Conservation (phyloP, 1,140 invertebrate genomes). For the Drosophila teissieri region DNA sequence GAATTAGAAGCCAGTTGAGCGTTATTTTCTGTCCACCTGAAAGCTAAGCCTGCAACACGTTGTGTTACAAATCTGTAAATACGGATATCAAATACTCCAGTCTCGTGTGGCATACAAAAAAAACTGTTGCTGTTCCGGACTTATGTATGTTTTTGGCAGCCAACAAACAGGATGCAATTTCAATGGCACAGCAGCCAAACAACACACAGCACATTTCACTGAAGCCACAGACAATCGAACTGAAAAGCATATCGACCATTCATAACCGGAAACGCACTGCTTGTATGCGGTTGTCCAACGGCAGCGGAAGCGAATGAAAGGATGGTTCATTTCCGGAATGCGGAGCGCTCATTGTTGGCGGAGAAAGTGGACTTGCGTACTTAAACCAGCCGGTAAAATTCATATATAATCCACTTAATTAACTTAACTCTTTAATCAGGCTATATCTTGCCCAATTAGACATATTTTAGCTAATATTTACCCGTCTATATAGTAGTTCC, state of each 20-base stretch:
- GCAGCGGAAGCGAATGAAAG: slow-evolving; percentile 16
- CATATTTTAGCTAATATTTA: too few relatives aligned
- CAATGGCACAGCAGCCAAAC: slow-evolving; percentile 1
- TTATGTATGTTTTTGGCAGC: slow-evolving; percentile 13
- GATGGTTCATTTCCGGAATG: slow-evolving; percentile 10
- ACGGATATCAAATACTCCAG: too few relatives aligned
- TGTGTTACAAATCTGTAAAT: not conserved
- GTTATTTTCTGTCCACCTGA: slow-evolving; percentile 1
- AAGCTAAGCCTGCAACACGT: slow-evolving; percentile 9
- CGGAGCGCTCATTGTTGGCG: not conserved
- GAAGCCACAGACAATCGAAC: slow-evolving; percentile 20
- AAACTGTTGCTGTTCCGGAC: slow-evolving; percentile 21
- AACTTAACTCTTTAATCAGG: not conserved
- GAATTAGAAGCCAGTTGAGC: slow-evolving; percentile 10
- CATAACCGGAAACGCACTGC: slow-evolving; percentile 24
- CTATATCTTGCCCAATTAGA: too few relatives aligned
- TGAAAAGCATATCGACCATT: slow-evolving; percentile 7
- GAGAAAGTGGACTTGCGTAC: not conserved
- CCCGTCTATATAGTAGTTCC: too few relatives aligned
- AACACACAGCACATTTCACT: not conserved
- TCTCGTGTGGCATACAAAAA: not conserved
- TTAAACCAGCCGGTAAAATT: not conserved
- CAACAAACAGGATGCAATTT: slow-evolving; percentile 17
- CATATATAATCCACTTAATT: not conserved
- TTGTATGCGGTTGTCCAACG: slow-evolving; percentile 11